phyloP scores from a whole-genome alignment of 2,113 vertebrate species.

The Nestor notabilis region DNA sequence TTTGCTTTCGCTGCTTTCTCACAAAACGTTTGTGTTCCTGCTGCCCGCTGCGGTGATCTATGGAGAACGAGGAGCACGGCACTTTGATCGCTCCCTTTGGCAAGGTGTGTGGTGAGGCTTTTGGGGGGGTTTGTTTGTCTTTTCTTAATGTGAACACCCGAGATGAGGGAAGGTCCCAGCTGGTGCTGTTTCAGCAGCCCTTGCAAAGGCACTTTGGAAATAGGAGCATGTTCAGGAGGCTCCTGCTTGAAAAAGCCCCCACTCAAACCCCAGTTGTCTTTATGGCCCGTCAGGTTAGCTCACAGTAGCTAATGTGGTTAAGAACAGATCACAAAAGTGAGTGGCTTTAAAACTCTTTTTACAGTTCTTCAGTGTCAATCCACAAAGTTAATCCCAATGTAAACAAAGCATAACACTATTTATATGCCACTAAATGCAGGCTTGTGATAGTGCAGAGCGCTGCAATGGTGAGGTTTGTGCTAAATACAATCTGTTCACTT shows the following conservation, averaged over 20 bases:
- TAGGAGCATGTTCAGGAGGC: background rate
- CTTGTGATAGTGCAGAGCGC: background rate
- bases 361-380: conserved; percentile 63
- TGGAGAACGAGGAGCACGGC: background rate
- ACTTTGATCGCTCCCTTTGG: background rate
- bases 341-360: conserved; percentile 59
- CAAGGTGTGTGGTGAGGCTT: background rate
- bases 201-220: background rate
- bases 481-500: conserved; percentile 26
- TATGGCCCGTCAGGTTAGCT: conserved; percentile 28
- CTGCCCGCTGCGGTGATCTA: accelerated
- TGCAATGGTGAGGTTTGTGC: background rate
- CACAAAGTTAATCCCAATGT: conserved; percentile 69
- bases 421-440: conserved; percentile 54
- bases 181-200: background rate
- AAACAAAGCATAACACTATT: conserved; percentile 63
- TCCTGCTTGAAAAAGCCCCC: background rate
- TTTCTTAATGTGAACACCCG: background rate
- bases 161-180: background rate
- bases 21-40: background rate
- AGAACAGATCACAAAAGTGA: conserved; percentile 52
- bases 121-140: accelerated
- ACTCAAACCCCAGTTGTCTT: background rate
- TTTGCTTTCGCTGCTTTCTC: background rate
- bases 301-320: conserved; percentile 49